Percentiles rank a stretch among this genome's conserved stretches.
Evolutionary conservation across 2,888 invertebrate species (phyloP).

Genomic region (Hypercompe scribonia): DNA sequence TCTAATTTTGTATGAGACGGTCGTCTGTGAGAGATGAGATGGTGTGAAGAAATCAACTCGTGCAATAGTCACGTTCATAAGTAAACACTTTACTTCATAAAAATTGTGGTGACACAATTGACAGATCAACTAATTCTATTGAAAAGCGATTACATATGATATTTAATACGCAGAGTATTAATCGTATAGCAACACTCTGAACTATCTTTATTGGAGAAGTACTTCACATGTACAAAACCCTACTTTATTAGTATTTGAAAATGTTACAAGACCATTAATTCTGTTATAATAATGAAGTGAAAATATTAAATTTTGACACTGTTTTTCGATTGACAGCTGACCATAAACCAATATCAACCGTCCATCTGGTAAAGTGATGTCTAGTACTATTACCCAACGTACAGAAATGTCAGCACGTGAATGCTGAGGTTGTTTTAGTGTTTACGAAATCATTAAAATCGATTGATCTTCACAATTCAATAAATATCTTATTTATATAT

Average conservation of each 20-base stretch:
- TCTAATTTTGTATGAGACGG: too few species aligned
- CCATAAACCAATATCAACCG: background rate
- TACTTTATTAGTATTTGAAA: too few species aligned
- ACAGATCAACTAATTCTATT: conserved; percentile 7
- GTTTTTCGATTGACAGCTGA: background rate
- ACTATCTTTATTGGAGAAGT: too few species aligned
- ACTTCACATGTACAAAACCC: too few species aligned
- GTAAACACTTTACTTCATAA: background rate
- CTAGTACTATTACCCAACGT: background rate
- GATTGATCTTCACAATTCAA: background rate
- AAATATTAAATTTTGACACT: background rate
- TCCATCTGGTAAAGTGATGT: background rate
- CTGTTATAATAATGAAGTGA: too few species aligned
- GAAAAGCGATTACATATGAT: background rate
- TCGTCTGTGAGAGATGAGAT: too few species aligned
- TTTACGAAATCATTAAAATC: conserved; percentile 8
- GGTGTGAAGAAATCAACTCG: too few species aligned
- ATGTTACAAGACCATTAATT: too few species aligned
- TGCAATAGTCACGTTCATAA: background rate
- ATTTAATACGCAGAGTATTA: background rate
- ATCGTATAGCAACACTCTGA: background rate
- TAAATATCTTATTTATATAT: background rate
- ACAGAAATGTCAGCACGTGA: background rate
- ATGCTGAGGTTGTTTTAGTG: background rate
- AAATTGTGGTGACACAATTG: conserved; percentile 5